These are phyloP conservation scores for Nothura maculosa DNA, from an alignment of 2,797 vertebrate genomes.

Conservation along the genomic window DNA sequence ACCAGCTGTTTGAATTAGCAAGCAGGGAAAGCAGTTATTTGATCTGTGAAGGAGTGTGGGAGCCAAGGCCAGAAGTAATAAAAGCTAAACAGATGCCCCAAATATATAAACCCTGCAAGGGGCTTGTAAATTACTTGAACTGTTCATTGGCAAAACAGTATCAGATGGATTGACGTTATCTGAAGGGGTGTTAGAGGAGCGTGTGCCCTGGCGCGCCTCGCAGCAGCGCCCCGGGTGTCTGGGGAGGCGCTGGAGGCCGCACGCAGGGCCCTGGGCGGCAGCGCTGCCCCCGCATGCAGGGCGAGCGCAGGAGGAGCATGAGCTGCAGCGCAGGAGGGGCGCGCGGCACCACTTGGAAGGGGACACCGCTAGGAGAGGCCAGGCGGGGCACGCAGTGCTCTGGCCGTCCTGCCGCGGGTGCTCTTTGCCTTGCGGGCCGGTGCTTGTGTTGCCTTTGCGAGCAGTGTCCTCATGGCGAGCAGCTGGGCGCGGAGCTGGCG, in stretches of 20 bases:
- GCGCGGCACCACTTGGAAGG: neutral
- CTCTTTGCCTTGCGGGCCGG: neutral
- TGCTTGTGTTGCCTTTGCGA: neutral
- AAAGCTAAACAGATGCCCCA: conserved; percentile 66
- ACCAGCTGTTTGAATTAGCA: conserved; percentile 82
- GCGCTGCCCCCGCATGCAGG: neutral
- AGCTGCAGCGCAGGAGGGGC: neutral
- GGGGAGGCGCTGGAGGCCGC: accelerated
- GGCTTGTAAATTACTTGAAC: neutral
- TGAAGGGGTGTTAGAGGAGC: neutral
- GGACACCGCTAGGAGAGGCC: too few species aligned
- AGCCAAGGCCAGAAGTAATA: conserved; percentile 68
- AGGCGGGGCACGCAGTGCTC: neutral
- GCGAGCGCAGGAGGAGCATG: too few species aligned
- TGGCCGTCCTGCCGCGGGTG: neutral
- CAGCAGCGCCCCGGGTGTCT: too few species aligned
- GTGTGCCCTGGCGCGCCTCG: accelerated
- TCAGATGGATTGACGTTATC: neutral
- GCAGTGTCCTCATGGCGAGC: too few species aligned
- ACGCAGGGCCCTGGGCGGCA: neutral
- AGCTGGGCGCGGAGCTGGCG: too few species aligned
- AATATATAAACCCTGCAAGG: neutral
- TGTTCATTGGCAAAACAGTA: neutral
- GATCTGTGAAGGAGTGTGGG: conserved; percentile 81
- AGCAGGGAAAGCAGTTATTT: conserved; percentile 72